Evolutionary conservation across 2,113 vertebrate species (phyloP).

Genomic region (Butorides virescens): DNA sequence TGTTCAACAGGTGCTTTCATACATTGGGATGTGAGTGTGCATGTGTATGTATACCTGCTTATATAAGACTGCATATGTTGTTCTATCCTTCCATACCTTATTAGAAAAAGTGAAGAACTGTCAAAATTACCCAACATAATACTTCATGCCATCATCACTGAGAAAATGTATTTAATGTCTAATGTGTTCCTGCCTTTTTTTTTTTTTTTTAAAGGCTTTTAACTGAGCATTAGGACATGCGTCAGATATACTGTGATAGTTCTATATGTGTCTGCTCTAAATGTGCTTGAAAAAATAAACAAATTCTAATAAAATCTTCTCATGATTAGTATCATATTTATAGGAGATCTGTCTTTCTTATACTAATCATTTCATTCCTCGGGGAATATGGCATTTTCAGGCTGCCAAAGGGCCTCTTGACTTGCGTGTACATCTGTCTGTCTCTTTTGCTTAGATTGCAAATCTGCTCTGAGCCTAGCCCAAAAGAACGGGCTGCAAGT

Average conservation of each 20-base stretch:
- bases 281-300: background rate
- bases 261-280: background rate
- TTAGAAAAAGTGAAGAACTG: background rate
- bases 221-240: background rate
- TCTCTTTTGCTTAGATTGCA: background rate
- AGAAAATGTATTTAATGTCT: background rate
- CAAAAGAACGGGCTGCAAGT: background rate
- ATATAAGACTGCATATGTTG: background rate
- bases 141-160: background rate
- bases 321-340: background rate
- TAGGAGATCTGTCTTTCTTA: fast-evolving
- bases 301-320: background rate
- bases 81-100: background rate
- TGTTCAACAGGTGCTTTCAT: background rate
- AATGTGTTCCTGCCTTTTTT: background rate
- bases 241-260: background rate
- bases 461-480: background rate
- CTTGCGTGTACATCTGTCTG: background rate
- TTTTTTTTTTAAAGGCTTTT: background rate
- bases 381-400: constrained; percentile 5
- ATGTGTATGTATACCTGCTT: too few relatives aligned
- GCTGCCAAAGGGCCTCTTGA: background rate
- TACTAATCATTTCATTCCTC: background rate
- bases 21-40: background rate
- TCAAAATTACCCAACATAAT: background rate